Percentiles rank a stretch among this genome's conserved stretches.
phyloP scores from a whole-genome alignment of 2,797 vertebrate species.

The Pseudochaenichthys georgianus region DNA sequence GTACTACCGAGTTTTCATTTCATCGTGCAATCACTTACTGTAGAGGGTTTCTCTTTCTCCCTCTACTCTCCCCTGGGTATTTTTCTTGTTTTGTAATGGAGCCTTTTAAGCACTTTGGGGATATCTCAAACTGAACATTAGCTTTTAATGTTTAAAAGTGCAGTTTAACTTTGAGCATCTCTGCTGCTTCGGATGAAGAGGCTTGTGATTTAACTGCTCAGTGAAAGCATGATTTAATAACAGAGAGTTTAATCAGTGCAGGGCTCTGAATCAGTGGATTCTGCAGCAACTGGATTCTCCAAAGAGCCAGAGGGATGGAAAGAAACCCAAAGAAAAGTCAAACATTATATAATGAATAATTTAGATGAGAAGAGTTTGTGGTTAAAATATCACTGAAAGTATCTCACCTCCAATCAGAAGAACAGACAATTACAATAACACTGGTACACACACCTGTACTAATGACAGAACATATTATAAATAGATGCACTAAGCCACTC shows the following conservation, averaged over 20 bases:
- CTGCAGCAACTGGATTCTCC: constrained; percentile 25
- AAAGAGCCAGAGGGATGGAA: not conserved
- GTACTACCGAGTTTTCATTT: constrained; percentile 22
- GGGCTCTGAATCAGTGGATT: constrained; percentile 28
- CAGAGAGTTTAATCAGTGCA: constrained; percentile 41
- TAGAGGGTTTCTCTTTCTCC: not conserved
- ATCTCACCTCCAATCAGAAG: not conserved
- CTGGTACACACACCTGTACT: not conserved
- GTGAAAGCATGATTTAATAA: constrained; percentile 37
- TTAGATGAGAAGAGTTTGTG: not conserved
- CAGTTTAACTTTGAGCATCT: constrained; percentile 24
- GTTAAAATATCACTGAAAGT: not conserved
- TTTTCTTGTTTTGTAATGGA: constrained; percentile 1
- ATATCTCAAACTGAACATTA: constrained; percentile 5
- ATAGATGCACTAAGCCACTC: not conserved
- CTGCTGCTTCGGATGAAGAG: constrained; percentile 9
- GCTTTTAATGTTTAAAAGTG: not conserved
- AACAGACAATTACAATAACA: not conserved
- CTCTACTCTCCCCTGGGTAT: constrained; percentile 10
- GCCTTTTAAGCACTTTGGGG: constrained; percentile 13
- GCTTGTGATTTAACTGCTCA: constrained; percentile 4
- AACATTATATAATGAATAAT: not conserved
- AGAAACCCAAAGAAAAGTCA: not conserved
- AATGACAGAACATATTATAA: not conserved
- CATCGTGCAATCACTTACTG: constrained; percentile 3